These are phyloP conservation scores for Melipona quadrifasciata DNA, from an alignment of 1,140 invertebrate species.

Conservation along the genomic window DNA sequence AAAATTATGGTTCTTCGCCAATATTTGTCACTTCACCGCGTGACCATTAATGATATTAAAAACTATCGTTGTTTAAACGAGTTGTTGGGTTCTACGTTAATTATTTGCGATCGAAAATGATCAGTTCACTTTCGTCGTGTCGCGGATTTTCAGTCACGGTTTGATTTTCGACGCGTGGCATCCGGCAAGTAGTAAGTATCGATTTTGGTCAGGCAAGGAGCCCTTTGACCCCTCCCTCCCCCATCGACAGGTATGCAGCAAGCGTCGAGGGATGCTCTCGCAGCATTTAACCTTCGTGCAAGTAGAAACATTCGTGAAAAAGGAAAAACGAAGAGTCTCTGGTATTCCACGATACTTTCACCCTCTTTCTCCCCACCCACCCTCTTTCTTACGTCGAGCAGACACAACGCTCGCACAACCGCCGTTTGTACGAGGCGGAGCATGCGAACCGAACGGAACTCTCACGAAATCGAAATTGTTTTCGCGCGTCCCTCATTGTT, in stretches of 20 bases:
- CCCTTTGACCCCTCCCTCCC: background rate
- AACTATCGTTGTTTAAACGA: background rate
- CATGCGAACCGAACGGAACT: background rate
- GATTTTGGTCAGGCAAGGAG: slow-evolving; percentile 11
- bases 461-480: background rate
- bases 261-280: background rate
- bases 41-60: background rate
- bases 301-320: background rate
- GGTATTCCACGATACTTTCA: background rate
- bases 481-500: background rate
- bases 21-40: background rate
- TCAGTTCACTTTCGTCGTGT: background rate
- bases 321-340: no score
- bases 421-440: background rate
- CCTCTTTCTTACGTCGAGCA: background rate
- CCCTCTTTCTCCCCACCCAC: background rate
- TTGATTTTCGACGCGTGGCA: background rate
- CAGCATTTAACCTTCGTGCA: background rate
- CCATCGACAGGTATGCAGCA: background rate
- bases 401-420: slow-evolving; percentile 1
- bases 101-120: background rate
- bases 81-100: no score
- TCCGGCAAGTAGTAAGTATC: slow-evolving; percentile 58
- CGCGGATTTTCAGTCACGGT: background rate
- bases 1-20: background rate